Evolutionary conservation across 2,797 vertebrate genomes (phyloP).

Genomic region (Myotis daubentonii): DNA sequence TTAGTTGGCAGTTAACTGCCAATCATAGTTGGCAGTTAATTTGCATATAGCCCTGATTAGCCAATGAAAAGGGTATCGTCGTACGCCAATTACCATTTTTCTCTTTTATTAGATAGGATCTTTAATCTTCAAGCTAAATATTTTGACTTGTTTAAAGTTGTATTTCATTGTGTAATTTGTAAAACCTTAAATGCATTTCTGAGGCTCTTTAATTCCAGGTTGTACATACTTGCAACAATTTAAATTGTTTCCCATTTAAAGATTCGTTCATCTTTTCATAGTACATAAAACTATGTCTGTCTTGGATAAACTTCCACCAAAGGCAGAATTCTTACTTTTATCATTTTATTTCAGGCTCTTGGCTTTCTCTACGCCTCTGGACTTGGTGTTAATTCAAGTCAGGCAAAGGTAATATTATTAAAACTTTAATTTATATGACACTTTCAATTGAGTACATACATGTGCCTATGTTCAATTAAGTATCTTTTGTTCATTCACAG

Average conservation of each 20-base stretch:
- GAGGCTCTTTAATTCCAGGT: neutral
- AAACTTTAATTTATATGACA: neutral
- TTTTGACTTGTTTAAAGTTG: constrained; percentile 6
- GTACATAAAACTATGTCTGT: constrained; percentile 9
- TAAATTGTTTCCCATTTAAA: constrained; percentile 19
- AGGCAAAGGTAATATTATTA: constrained; percentile 93
- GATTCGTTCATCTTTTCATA: neutral
- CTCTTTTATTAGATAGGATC: no score
- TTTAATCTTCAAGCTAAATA: constrained; percentile 3
- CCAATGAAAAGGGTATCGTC: no score
- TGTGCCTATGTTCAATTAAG: constrained; percentile 17
- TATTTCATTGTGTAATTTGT: constrained; percentile 41
- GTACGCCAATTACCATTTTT: no score
- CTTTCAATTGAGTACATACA: neutral
- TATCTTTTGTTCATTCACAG: constrained; percentile 83
- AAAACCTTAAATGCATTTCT: neutral
- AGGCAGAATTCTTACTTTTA: constrained; percentile 45
- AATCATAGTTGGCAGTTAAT: no score
- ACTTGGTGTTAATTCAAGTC: constrained; percentile 97
- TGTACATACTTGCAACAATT: neutral
- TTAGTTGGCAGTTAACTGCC: no score
- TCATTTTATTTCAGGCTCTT: constrained; percentile 90
- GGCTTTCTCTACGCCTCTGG: constrained; percentile 98
- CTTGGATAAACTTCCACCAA: neutral
- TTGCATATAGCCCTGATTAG: no score